Evolutionary conservation across 2,113 vertebrate genomes (phyloP).

Genomic region (Anolis carolinensis): DNA sequence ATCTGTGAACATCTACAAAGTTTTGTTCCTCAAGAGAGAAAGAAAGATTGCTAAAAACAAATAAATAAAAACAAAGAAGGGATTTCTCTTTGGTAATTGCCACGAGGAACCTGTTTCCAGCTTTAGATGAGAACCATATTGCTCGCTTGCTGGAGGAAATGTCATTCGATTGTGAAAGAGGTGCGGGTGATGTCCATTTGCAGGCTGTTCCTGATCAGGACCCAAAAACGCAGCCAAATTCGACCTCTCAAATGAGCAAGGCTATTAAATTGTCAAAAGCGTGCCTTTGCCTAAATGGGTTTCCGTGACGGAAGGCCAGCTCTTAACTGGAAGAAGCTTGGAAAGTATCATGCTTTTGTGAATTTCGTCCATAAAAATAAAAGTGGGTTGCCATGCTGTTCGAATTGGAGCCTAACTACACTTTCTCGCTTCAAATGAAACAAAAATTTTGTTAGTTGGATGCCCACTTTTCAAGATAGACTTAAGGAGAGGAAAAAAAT

Average conservation of each 20-base stretch:
- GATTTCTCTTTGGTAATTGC: too few species aligned
- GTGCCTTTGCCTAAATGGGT: slow-evolving; percentile 41
- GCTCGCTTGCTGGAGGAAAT: too few species aligned
- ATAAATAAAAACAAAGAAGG: too few species aligned
- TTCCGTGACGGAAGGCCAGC: slow-evolving; percentile 6
- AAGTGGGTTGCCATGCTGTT: not conserved
- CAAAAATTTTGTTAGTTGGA: not conserved
- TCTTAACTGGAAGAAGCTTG: slow-evolving; percentile 23
- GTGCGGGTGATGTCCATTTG: not conserved
- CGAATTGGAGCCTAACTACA: rapidly evolving
- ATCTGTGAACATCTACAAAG: too few species aligned
- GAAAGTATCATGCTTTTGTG: slow-evolving; percentile 9
- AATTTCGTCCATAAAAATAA: slow-evolving; percentile 22
- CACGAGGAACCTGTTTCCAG: too few species aligned
- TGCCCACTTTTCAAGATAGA: not conserved
- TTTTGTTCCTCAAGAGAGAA: too few species aligned
- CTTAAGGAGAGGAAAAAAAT: too few species aligned
- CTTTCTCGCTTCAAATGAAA: not conserved
- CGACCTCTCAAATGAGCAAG: slow-evolving; percentile 30
- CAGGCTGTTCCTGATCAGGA: not conserved
- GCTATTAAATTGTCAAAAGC: slow-evolving; percentile 20
- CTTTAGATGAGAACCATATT: too few species aligned
- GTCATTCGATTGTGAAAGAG: too few species aligned
- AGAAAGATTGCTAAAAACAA: too few species aligned
- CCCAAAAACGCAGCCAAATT: not conserved